These are phyloP conservation scores for Aplochiton taeniatus DNA, from an alignment of 2,797 vertebrate genomes.

Conservation along the genomic window DNA sequence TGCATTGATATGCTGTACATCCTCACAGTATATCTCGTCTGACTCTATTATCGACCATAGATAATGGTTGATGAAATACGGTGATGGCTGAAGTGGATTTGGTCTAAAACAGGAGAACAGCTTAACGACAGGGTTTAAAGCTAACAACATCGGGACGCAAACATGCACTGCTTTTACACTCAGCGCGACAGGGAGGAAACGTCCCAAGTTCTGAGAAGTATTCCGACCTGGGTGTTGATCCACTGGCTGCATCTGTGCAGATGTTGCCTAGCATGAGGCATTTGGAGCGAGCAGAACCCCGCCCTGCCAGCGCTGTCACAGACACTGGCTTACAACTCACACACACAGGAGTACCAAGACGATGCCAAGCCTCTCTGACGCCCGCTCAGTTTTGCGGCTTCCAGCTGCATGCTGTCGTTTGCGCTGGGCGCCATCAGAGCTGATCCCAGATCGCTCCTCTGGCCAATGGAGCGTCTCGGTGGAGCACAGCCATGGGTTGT, in stretches of 20 bases:
- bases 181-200: too few species aligned
- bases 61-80: too few species aligned
- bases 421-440: conserved; percentile 63
- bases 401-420: conserved; percentile 66
- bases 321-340: conserved; percentile 13
- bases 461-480: conserved; percentile 55
- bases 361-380: background rate
- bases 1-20: too few species aligned
- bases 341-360: conserved; percentile 14
- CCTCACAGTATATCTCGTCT: too few species aligned
- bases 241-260: conserved; percentile 44
- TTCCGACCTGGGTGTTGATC: background rate
- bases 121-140: too few species aligned
- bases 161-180: too few species aligned
- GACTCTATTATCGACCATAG: too few species aligned
- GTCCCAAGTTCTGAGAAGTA: background rate
- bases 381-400: conserved; percentile 35
- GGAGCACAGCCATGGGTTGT: conserved; percentile 50
- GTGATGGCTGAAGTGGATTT: too few species aligned
- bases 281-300: conserved; percentile 51
- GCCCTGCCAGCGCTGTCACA: conserved; percentile 44
- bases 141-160: too few species aligned
- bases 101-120: too few species aligned
- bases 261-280: conserved; percentile 63
- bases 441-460: conserved; percentile 51